Conservation (phyloP, 2,797 vertebrate species). For the Falco naumanni region DNA sequence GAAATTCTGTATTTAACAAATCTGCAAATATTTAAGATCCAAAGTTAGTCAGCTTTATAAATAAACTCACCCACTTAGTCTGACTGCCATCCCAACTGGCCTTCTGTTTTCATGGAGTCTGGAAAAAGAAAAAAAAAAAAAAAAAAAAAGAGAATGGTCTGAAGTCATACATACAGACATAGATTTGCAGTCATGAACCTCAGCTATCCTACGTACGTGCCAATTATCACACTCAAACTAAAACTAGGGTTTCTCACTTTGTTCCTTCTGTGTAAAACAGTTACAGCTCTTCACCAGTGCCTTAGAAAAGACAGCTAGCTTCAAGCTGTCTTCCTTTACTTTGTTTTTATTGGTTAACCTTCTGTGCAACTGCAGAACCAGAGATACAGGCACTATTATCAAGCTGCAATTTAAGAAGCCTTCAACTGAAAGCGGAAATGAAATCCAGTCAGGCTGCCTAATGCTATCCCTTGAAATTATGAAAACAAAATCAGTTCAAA, state of each 20-base stretch:
- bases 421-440: neutral
- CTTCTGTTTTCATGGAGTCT: conserved; percentile 53
- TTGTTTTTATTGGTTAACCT: neutral
- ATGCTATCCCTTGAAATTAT: neutral
- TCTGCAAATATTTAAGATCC: conserved; percentile 44
- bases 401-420: neutral
- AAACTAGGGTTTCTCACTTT: neutral
- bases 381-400: neutral
- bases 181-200: neutral
- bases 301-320: neutral
- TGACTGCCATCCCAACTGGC: conserved; percentile 44
- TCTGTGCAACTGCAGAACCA: neutral
- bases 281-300: neutral
- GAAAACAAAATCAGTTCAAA: neutral
- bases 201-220: accelerated
- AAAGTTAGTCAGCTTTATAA: conserved; percentile 59
- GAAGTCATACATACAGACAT: neutral
- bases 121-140: neutral
- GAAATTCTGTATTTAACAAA: conserved; percentile 72
- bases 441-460: neutral
- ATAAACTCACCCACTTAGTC: conserved; percentile 62
- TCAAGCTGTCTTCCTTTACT: neutral
- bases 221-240: neutral
- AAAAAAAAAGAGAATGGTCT: conserved; percentile 14
- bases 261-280: neutral